These are phyloP conservation scores for Herpetotheres cachinnans DNA, from an alignment of 2,113 vertebrate species.

Conservation along the genomic window DNA sequence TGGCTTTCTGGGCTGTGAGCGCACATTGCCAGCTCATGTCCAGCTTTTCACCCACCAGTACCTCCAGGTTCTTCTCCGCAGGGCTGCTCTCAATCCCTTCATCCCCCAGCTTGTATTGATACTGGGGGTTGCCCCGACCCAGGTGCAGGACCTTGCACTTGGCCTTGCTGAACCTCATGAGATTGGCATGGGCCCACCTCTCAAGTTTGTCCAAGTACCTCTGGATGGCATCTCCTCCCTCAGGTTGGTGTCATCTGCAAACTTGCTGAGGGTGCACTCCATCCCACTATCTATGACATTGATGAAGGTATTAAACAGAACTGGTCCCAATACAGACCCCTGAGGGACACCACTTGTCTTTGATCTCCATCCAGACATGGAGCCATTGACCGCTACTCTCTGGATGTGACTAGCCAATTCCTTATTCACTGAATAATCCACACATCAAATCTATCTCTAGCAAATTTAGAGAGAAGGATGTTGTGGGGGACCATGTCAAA, in stretches of 20 bases:
- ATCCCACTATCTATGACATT: not conserved
- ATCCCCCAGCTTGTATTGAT: rapidly evolving
- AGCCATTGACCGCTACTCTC: not conserved
- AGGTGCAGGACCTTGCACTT: not conserved
- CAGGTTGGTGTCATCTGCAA: not conserved
- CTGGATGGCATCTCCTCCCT: not conserved
- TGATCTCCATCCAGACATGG: not conserved
- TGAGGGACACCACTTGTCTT: too few species aligned
- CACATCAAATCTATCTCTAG: not conserved
- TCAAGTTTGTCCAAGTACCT: not conserved
- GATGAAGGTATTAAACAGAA: not conserved
- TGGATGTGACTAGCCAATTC: not conserved
- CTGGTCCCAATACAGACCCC: not conserved
- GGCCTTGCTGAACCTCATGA: not conserved
- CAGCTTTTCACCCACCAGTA: not conserved
- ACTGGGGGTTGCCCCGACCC: rapidly evolving
- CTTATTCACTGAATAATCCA: not conserved
- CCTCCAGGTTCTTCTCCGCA: not conserved
- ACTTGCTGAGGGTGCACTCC: not conserved
- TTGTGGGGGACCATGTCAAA: not conserved
- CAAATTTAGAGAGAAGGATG: not conserved
- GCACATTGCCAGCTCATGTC: not conserved
- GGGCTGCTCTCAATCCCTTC: not conserved
- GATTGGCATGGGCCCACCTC: not conserved
- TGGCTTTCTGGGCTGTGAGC: not conserved